Evolutionary conservation across 2,888 invertebrate species (phyloP), one percentile per base, ranked within the genome.

Genomic region (Scrobipalpa atriplicella): DNA sequence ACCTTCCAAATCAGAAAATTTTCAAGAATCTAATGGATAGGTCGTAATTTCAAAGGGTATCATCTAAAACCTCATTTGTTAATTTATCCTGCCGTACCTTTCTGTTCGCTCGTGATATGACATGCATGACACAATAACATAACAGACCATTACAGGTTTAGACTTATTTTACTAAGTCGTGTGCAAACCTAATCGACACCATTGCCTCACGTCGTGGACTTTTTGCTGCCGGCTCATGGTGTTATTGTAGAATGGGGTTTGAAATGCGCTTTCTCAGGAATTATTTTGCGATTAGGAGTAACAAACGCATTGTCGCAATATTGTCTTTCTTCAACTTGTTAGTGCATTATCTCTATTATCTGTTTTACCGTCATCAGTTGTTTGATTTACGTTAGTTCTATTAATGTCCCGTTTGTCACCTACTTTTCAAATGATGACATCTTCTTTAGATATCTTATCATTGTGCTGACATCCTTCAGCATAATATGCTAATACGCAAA

Each of bases 171-270:
- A 29, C 5, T 29, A 29, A 3, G 29, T 29, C 29, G 29, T 29
- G 29, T 29, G 29, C 5, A 29, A 5, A 3, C 29, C 29, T 2
- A 29, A 29, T 29, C 29, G 69, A 69, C 69, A 70, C 71, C 47
- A 43, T 70, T 73, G 71, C 73, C 67, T 71, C 71, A 71, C 67
- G 69, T 67, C 66, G 52, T 43, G 43, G 19, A 21, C 19, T 56
- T 38, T 58, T 58, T 38, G 38, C n/a, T 38, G n/a, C n/a, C 10
- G 36, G 29, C 64, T 38, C 39, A 38, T 47, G 64, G 60, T 61
- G 41, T 54, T 64, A 64, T 64, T 60, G 64, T 21, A 47, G 56
- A 41, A 39, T 38, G 60, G 21, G 16, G 61, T 41, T 10, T 38
- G 38, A 61, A 61, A 61, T 61, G 61, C 61, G 41, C 61, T 61